Conservation (phyloP, 2,888 invertebrate genomes). For the Brenthis daphne region DNA sequence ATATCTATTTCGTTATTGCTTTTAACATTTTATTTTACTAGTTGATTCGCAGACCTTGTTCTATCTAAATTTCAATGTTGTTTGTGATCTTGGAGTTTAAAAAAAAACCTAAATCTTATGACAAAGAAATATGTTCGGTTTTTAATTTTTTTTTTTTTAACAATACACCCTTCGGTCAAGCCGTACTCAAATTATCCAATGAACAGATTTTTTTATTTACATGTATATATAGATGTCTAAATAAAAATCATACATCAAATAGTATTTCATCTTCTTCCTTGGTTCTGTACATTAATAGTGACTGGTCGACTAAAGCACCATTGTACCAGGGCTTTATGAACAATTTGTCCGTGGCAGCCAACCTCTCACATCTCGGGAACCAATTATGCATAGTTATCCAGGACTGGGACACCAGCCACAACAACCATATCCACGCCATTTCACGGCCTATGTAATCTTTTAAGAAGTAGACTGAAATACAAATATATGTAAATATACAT, state of each 20-base stretch:
- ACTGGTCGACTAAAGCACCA: slow-evolving; percentile 91
- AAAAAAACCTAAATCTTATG: too few species aligned
- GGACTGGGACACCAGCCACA: slow-evolving; percentile 91
- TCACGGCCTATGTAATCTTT: slow-evolving; percentile 82
- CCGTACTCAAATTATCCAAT: too few species aligned
- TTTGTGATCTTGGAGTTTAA: too few species aligned
- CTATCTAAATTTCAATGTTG: too few species aligned
- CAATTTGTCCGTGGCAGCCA: slow-evolving; percentile 92
- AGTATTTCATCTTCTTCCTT: slow-evolving; percentile 84
- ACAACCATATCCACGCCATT: slow-evolving; percentile 89
- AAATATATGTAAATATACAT: slow-evolving; percentile 2
- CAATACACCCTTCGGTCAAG: too few species aligned
- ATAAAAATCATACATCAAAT: slow-evolving; percentile 60
- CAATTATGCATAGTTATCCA: slow-evolving; percentile 95
- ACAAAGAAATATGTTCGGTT: too few species aligned
- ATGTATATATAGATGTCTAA: too few species aligned
- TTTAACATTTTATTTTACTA: too few species aligned
- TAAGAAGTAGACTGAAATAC: slow-evolving; percentile 69
- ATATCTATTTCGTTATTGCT: too few species aligned
- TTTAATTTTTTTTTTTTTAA: too few species aligned
- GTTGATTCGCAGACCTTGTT: too few species aligned
- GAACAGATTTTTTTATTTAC: too few species aligned
- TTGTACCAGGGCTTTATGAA: slow-evolving; percentile 93
- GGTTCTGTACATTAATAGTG: slow-evolving; percentile 90
- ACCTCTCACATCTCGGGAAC: slow-evolving; percentile 90